These are phyloP conservation scores for Zenarchopterus dispar DNA, from an alignment of 2,797 vertebrate genomes.

Conservation along the genomic window DNA sequence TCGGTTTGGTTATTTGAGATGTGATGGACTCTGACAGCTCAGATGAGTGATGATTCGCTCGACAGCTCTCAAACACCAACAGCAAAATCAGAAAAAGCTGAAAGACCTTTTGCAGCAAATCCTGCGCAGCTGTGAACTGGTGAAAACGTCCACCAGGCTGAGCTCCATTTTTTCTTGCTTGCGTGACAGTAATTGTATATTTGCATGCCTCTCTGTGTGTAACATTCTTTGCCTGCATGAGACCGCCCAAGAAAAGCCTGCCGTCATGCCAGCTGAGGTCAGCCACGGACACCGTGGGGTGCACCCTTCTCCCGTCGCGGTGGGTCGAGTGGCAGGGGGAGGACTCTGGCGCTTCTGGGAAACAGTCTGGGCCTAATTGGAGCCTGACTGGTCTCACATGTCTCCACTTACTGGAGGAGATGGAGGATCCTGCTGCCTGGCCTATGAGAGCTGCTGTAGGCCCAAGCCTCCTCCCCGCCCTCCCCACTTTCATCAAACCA, in stretches of 20 bases:
- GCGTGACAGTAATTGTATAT: slow-evolving; percentile 27
- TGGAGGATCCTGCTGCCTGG: slow-evolving; percentile 61
- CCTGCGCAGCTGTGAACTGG: slow-evolving; percentile 20
- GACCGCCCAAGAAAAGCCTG: slow-evolving; percentile 22
- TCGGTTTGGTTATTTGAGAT: slow-evolving; percentile 16
- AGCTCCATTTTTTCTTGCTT: slow-evolving; percentile 24
- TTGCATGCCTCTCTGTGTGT: slow-evolving; percentile 14
- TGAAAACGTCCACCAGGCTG: slow-evolving; percentile 12
- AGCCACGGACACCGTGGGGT: slow-evolving; percentile 65
- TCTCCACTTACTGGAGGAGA: slow-evolving; percentile 75
- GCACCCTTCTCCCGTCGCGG: slow-evolving; percentile 53
- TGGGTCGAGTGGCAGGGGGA: slow-evolving; percentile 65
- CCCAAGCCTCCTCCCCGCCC: slow-evolving; percentile 26
- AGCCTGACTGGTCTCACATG: slow-evolving; percentile 77
- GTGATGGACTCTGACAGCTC: background rate
- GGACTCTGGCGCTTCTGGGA: slow-evolving; percentile 76
- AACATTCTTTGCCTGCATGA: slow-evolving; percentile 51
- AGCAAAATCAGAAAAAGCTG: slow-evolving; percentile 17
- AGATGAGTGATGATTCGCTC: background rate
- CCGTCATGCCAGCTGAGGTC: slow-evolving; percentile 63
- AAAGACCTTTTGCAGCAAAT: slow-evolving; percentile 22
- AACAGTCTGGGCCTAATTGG: slow-evolving; percentile 79
- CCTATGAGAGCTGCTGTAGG: slow-evolving; percentile 41
- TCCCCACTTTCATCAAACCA: slow-evolving; percentile 40
- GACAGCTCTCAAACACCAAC: background rate